Percentiles rank a stretch among this genome's conserved stretches.
Evolutionary conservation across 2,113 vertebrate genomes (phyloP).

Genomic region (Climacteris rufus): DNA sequence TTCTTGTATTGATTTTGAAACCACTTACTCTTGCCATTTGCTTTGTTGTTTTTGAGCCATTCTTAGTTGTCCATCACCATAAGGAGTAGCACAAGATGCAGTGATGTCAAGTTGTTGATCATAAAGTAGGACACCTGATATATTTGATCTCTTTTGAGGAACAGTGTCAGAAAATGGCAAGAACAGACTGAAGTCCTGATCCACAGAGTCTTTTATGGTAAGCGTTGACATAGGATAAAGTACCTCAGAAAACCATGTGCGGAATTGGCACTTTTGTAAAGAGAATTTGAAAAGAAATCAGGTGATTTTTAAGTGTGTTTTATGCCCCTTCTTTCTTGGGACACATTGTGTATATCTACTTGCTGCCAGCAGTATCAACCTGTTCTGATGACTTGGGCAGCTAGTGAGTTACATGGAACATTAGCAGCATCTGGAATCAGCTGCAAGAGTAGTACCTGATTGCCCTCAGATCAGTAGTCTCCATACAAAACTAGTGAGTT

Average conservation of each 20-base stretch:
- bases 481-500: neutral
- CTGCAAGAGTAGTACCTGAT: neutral
- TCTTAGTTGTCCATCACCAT: conserved; percentile 75
- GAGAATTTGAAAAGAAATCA: neutral
- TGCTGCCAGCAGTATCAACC: neutral
- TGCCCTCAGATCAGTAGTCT: neutral
- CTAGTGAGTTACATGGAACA: neutral
- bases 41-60: conserved; percentile 69
- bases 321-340: neutral
- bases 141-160: conserved; percentile 6
- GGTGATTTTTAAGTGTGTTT: neutral
- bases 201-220: neutral
- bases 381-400: neutral
- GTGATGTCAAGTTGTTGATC: conserved; percentile 64
- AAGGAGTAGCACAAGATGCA: conserved; percentile 62
- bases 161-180: neutral
- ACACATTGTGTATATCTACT: neutral
- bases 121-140: conserved; percentile 20
- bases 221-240: neutral
- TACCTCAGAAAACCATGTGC: neutral
- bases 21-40: conserved; percentile 76
- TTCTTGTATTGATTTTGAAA: conserved; percentile 82
- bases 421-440: neutral
- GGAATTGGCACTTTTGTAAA: neutral
- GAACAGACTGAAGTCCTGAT: neutral